Evolutionary conservation across 2,888 invertebrate species (phyloP), one percentile per base, ranked within the genome.

Genomic region (Drosophila greeni): DNA sequence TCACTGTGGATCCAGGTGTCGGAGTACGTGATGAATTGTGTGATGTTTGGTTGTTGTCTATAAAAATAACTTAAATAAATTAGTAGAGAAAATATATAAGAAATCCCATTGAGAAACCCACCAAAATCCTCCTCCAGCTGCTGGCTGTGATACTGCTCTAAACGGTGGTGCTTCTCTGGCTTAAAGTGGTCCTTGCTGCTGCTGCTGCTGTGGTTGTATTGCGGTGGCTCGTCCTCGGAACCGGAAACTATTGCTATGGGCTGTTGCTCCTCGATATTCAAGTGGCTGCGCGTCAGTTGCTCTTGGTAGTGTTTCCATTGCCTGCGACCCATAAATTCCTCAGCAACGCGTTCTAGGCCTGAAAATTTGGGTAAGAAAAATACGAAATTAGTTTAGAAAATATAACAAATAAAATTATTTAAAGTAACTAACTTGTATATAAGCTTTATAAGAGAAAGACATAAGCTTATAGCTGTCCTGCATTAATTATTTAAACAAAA

Each of bases 271-370:
- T 75, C 77, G 75, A 84, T 79, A 77, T 82, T 84, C 74, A 79
- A 76, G 77, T 88, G 90, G 89, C 90, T 90, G 89, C 90, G 89
- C 88, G 90, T 90, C 89, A 91, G 89, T 84, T 91, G 91, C 92
- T 95, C 95, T 93, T 95, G 95, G 91, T 95, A 95, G 91, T 94
- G 93, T 93, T 95, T 95, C 95, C 96, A 96, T 95, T 94, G 95
- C 94, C 95, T 94, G 92, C 95, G 94, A 92, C 95, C 96, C 96
- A 96, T 95, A 93, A 95, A 95, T 94, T 95, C 95, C 92, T 96
- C 95, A 92, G 95, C 95, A 92, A 96, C 95, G 92, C 95, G 94
- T 95, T 96, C 95, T 95, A 96, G 93, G 93, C 95, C 96, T 96
- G 90, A 29, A 56, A 47, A 7, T 3, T 7, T 12, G 7, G 3